A percentile compares a stretch with the other conserved stretches of the same genome.
phyloP scores from a whole-genome alignment of 1,140 invertebrate species.

The Zaprionus africanus region DNA sequence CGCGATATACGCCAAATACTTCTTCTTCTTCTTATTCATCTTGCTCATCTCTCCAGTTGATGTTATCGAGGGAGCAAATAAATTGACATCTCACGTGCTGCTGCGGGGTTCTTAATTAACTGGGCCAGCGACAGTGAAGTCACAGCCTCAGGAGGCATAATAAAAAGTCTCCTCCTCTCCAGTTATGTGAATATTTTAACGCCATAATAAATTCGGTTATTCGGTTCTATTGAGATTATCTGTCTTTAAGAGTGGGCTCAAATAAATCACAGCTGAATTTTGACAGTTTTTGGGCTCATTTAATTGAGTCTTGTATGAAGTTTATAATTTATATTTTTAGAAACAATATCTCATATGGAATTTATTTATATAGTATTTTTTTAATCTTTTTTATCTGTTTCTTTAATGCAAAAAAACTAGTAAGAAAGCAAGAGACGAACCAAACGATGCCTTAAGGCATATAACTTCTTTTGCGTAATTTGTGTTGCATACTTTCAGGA shows the following conservation, averaged over 20 bases:
- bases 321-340: too few species aligned
- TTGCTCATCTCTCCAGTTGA: neutral
- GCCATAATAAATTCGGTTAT: neutral
- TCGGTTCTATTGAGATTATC: neutral
- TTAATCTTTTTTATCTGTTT: too few species aligned
- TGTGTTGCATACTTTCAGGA: too few species aligned
- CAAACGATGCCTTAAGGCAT: too few species aligned
- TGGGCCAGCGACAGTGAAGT: slow-evolving; percentile 7
- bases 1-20: slow-evolving; percentile 40
- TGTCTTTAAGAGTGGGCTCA: neutral
- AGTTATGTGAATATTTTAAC: slow-evolving; percentile 1
- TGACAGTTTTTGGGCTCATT: neutral
- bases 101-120: slow-evolving; percentile 57
- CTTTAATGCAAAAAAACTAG: too few species aligned
- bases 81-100: slow-evolving; percentile 60
- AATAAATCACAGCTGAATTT: neutral
- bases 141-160: neutral
- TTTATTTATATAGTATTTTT: too few species aligned
- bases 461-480: too few species aligned
- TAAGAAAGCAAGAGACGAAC: too few species aligned
- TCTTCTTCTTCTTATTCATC: neutral
- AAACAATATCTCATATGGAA: too few species aligned
- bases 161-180: neutral
- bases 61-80: slow-evolving; percentile 26
- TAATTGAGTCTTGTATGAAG: neutral